Base-by-base conservation (phyloP, 2,888 invertebrate species). In the Orthosia gothica region DNA sequence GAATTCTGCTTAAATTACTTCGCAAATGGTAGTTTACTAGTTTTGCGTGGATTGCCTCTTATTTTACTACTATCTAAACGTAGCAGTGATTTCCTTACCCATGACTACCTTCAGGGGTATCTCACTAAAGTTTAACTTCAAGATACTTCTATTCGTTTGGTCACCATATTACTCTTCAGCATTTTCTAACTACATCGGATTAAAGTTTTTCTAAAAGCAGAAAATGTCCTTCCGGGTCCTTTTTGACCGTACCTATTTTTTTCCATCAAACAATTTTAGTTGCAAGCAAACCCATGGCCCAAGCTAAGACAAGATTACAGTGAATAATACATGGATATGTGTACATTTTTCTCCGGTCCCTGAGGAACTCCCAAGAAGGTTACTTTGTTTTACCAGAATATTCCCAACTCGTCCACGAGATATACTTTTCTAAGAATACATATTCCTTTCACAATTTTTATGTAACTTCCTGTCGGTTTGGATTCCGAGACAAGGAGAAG, bases 1-100 rank as follows among this genome's bases (percentile, higher is more conserved):
- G 66, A 86, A 87, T 75, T 82, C 72, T 76, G 78, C 75, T 82
- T 82, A 79, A 83, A 81, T 88, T 81, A 81, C 81, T 83, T 83
- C 58, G 55, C 62, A 18, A 75, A 83, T 71, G 26, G 71, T 71
- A 75, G 81, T 71, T 79, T 12, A 63, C 65, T 79, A 83, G 65
- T 71, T 81, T 73, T 65, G 55, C 62, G 20, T 65, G 45, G 20
- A 72, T 68, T 47, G 20, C 16, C 63, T 58, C 54, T 70, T 67
- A 61, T 83, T 67, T 74, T 52, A 64, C 16, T 47, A 45, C 54
- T 79, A 70, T 47, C 58, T 69, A 66, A 70, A 59, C 9, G 52
- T 18, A 3, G 11, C 2, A 18, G 40, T 23, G 15, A 5, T 62
- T n/a, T n/a, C 47, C 16, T 75, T 63, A 62, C 49, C 18, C 5